These are phyloP conservation scores for Microctonus hyperodae DNA, from an alignment of 2,888 invertebrate genomes.

Conservation along the genomic window DNA sequence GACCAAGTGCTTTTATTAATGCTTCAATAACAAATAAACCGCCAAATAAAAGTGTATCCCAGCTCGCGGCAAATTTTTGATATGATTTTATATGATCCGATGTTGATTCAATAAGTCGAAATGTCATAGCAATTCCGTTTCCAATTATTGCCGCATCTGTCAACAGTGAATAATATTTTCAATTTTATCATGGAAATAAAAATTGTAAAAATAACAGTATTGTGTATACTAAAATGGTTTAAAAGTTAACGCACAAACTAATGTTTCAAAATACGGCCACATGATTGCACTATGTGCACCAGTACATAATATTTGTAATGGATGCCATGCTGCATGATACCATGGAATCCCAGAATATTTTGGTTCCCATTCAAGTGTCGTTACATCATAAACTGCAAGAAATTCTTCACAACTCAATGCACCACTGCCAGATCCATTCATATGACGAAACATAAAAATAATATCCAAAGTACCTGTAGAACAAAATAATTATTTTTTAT, in stretches of 20 bases:
- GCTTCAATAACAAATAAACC: constrained; percentile 78
- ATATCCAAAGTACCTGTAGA: constrained; percentile 73
- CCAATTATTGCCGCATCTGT: constrained; percentile 76
- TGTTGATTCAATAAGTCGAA: constrained; percentile 73
- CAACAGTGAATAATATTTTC: constrained; percentile 27
- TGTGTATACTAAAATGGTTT: too few relatives aligned
- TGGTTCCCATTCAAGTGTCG: constrained; percentile 77
- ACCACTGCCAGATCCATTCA: constrained; percentile 75
- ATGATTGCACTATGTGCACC: constrained; percentile 70
- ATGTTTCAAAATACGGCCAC: constrained; percentile 77
- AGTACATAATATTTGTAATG: constrained; percentile 70
- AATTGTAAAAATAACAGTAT: too few relatives aligned
- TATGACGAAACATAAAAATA: constrained; percentile 80
- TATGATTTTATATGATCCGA: constrained; percentile 70
- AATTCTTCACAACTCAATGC: constrained; percentile 77
- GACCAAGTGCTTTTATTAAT: constrained; percentile 74
- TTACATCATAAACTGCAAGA: constrained; percentile 74
- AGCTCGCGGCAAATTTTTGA: constrained; percentile 73
- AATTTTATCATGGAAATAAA: too few relatives aligned
- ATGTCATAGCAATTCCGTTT: constrained; percentile 78
- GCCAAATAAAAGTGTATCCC: constrained; percentile 79
- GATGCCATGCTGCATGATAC: constrained; percentile 72
- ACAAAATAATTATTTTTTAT: neutral
- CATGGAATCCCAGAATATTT: constrained; percentile 76
- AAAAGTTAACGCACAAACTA: constrained; percentile 70